Conservation (phyloP, 2,113 vertebrate species). For the Megaceryle maxima region DNA sequence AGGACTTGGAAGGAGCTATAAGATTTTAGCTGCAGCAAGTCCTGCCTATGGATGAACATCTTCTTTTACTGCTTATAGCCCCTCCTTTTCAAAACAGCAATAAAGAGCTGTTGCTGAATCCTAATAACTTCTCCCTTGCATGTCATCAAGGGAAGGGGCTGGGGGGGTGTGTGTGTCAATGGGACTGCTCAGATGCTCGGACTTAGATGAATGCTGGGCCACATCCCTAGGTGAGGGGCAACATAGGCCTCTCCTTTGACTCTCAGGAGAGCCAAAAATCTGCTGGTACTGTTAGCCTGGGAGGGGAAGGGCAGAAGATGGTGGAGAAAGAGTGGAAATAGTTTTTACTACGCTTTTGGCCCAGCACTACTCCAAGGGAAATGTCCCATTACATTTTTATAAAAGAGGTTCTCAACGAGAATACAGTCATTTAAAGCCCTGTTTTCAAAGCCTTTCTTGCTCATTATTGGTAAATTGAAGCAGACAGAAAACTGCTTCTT, state of each 20-base stretch:
- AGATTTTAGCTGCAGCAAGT: neutral
- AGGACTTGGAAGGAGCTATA: neutral
- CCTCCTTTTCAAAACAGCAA: neutral
- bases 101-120: neutral
- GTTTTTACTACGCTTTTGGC: neutral
- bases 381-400: neutral
- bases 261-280: neutral
- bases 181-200: neutral
- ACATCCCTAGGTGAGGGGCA: neutral
- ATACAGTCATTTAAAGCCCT: neutral
- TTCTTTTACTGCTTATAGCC: neutral
- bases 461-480: conserved; percentile 9
- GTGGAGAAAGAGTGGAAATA: neutral
- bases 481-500: conserved; percentile 49
- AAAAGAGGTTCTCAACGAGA: neutral
- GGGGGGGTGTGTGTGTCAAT: no score
- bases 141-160: neutral
- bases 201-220: neutral
- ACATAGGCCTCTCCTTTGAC: neutral
- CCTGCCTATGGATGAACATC: neutral
- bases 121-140: neutral
- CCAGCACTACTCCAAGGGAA: neutral
- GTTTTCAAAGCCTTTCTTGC: neutral
- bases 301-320: neutral
- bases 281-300: neutral